Base-by-base conservation (phyloP, 2,113 vertebrate species). In the Mus pahari region DNA sequence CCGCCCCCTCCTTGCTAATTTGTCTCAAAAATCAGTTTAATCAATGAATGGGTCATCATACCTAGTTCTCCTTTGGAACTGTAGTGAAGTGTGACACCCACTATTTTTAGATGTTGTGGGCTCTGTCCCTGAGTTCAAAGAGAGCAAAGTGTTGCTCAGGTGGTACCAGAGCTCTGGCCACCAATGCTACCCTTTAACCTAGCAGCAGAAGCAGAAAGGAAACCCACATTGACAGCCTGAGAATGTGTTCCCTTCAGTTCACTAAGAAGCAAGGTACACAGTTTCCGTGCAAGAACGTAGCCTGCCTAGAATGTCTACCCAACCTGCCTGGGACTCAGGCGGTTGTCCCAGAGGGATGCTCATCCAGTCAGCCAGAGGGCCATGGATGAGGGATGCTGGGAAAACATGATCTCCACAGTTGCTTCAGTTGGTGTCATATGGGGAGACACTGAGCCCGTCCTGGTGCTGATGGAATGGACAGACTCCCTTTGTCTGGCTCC, bases 211-310 rank as follows among this genome's bases (percentile, higher is more conserved):
- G n/a, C 8, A 8, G 42, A 36, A 78, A 22, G 70, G 19, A 39
- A 79, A 36, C 8, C 4, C 17, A 4, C 0, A 0, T 0, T 1
- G 75, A 50, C 33, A 1, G 5, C n/a, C 22, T 6, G 31, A 26
- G 12, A 0, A 8, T 11, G 45, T 24, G 48, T 24, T 24, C 24
- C 48, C 55, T 66, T 77, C 39, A 17, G 22, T 74, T 31, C n/a
- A 8, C 26, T 14, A 53, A 66, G 66, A 60, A 31, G 45, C 45
- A 45, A 45, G 86, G 28, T 68, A 24, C 3, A 2, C 2, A 26
- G 33, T 31, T 53, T 14, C 50, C n/a, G n/a, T 33, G 78, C 53
- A 0, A 58, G 58, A 19, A 53, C 1, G 1, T 1, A 3, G 68
- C 31, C 28, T 62, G 5, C 7, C 2, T 1, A 0, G 33, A 39